Base-by-base conservation (phyloP, 1,140 invertebrate genomes). In the Triops longicaudatus region DNA sequence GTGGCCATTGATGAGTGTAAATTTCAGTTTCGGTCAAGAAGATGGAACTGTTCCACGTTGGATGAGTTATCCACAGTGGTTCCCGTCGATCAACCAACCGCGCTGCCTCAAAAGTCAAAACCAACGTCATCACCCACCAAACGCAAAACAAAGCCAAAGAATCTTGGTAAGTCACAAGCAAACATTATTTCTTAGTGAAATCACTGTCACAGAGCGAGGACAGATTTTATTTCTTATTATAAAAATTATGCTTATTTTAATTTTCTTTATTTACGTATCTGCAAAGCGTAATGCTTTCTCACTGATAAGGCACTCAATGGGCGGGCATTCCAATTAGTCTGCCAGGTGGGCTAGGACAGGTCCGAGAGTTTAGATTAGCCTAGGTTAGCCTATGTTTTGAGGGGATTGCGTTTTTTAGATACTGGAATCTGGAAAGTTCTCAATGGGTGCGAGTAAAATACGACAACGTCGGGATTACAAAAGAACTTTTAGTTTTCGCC, bases 1-100 rank as follows among this genome's bases (percentile, higher is more conserved):
- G 78, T 84, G 74, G 87, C 85, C 6, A 84, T 88, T 80, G 86
- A 83, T 80, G 87, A 88, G 81, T 88, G 87, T 80, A 85, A 85
- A 78, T 83, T 84, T 78, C 87, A 88, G 81, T 88, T 88, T 80
- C 79, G 83, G 42, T 83, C 84, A 79, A 83, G 83, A 78, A 80
- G 87, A 37, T 88, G 87, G 87, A 88, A 88, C 80, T 88, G 87
- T 79, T 83, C 85, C 1, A 84, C 83, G 9, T 80, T 82, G 74
- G 81, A 82, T 72, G 82, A 82, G 26, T 78, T 79, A 28, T 73
- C 79, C 22, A 78, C 72, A 12, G 41, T 26, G 7, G 72, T 72
- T 17, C n/a, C 76, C 9, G 22, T 41, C 28, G n/a, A 42, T 22
- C 76, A 50, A 63, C 74, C 74, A 22, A 75, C 74, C 43, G 63